Conservation (phyloP, 2,113 vertebrate genomes). For the Stictonetta naevosa region DNA sequence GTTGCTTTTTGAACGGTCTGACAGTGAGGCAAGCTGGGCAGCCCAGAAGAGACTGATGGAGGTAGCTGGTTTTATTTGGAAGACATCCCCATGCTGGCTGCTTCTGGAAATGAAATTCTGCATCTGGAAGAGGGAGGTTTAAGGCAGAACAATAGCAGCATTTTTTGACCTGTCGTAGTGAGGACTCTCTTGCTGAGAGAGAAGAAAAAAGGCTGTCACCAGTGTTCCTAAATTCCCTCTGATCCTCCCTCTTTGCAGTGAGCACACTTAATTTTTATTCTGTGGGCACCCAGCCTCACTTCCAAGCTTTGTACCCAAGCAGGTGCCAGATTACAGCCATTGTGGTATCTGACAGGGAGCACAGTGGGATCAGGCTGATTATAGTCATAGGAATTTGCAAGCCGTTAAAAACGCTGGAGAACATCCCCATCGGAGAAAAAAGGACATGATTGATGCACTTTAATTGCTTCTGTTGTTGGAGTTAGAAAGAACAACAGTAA, state of each 20-base stretch:
- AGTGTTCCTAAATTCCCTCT: slow-evolving; percentile 36
- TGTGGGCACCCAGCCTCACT: slow-evolving; percentile 53
- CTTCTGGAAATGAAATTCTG: slow-evolving; percentile 24
- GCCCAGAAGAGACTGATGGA: not conserved
- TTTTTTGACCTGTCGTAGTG: slow-evolving; percentile 23
- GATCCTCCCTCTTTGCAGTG: slow-evolving; percentile 40
- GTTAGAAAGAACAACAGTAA: slow-evolving; percentile 19
- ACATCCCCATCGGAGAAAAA: slow-evolving; percentile 2
- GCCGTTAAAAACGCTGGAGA: slow-evolving; percentile 54
- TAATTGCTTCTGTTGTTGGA: slow-evolving; percentile 17
- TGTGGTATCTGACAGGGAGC: slow-evolving; percentile 66
- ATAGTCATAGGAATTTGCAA: slow-evolving; percentile 66
- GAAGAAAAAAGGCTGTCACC: slow-evolving; percentile 58
- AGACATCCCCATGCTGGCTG: not conserved
- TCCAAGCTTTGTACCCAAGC: slow-evolving; percentile 66
- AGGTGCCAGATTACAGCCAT: slow-evolving; percentile 74
- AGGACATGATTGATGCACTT: slow-evolving; percentile 20
- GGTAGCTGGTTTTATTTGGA: slow-evolving; percentile 1
- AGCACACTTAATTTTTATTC: slow-evolving; percentile 51
- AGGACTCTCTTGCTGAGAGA: slow-evolving; percentile 55
- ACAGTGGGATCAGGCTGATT: slow-evolving; percentile 67
- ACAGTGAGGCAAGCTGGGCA: not conserved
- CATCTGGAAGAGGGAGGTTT: slow-evolving; percentile 44
- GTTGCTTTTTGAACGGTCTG: not conserved
- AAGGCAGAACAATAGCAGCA: slow-evolving; percentile 27